These are phyloP conservation scores for Zaprionus africanus DNA, from an alignment of 1,140 invertebrate species.

Conservation along the genomic window DNA sequence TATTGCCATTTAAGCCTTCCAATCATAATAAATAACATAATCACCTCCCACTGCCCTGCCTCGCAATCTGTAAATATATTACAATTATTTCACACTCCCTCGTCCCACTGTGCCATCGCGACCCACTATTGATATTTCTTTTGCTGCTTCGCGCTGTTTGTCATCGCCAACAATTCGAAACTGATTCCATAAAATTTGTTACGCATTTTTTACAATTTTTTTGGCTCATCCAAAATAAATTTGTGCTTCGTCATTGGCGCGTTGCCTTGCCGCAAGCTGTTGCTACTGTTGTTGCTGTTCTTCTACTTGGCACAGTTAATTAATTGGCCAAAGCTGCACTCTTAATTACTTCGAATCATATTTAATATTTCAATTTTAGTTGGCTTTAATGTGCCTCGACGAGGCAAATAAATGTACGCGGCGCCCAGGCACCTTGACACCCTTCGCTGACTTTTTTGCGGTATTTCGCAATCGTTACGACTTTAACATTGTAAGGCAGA, in stretches of 20 bases:
- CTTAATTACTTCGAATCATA: constrained; percentile 42
- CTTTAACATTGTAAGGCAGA: constrained; percentile 28
- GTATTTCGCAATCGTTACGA: constrained; percentile 57
- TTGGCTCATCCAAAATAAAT: constrained; percentile 27
- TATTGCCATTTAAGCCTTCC: too few relatives aligned
- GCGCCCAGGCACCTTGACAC: constrained; percentile 65
- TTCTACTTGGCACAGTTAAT: constrained; percentile 61
- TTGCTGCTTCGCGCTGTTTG: constrained; percentile 1
- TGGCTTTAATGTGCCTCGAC: constrained; percentile 6
- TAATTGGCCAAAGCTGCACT: constrained; percentile 54
- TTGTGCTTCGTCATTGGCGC: constrained; percentile 32
- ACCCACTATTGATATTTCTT: constrained; percentile 18
- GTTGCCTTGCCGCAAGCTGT: constrained; percentile 28
- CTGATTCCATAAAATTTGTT: constrained; percentile 32
- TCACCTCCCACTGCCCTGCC: neutral
- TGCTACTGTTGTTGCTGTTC: constrained; percentile 7
- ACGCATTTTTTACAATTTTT: constrained; percentile 38
- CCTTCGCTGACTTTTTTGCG: constrained; percentile 45
- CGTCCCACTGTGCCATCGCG: constrained; percentile 18
- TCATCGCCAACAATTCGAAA: neutral
- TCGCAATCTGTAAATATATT: neutral
- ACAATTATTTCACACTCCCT: neutral
- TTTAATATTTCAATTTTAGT: constrained; percentile 25
- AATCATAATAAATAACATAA: neutral
- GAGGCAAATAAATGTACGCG: constrained; percentile 26